These are phyloP conservation scores for Anneissia japonica DNA, from an alignment of 35 echinoderm and acorn worm species.

Conservation along the genomic window DNA sequence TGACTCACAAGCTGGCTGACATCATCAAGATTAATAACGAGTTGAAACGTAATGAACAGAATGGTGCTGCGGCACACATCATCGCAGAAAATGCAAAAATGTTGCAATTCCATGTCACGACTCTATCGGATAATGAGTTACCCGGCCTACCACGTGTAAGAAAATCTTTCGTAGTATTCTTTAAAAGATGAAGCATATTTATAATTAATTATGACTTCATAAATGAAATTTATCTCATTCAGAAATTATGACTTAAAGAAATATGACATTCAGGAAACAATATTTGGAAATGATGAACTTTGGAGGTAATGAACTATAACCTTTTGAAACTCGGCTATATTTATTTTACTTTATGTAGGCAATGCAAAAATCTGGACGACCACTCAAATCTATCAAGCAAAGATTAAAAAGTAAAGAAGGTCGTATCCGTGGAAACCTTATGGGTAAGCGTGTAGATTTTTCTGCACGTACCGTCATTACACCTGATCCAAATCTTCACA, in stretches of 20 bases:
- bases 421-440: constrained; percentile 97
- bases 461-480: constrained; percentile 97
- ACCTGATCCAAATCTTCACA: constrained; percentile 85
- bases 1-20: constrained; percentile 95
- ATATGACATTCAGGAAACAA: too few relatives aligned
- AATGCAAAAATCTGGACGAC: constrained; percentile 93
- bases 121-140: constrained; percentile 87
- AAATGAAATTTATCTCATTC: too few relatives aligned
- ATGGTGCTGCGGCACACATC: constrained; percentile 87
- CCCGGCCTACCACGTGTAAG: constrained; percentile 86
- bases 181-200: too few relatives aligned
- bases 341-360: too few relatives aligned
- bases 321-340: too few relatives aligned
- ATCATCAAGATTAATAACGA: constrained; percentile 95
- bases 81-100: constrained; percentile 77
- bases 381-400: constrained; percentile 86
- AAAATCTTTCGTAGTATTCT: too few relatives aligned
- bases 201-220: too few relatives aligned
- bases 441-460: constrained; percentile 99
- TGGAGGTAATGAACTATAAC: too few relatives aligned
- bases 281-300: too few relatives aligned
- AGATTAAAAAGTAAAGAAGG: constrained; percentile 89
- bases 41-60: constrained; percentile 81
- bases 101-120: constrained; percentile 90
- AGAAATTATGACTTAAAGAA: too few relatives aligned